Evolutionary conservation across 2,113 vertebrate genomes (phyloP), one percentile per base, ranked within the genome.

Genomic region (Caranx melampygus): DNA sequence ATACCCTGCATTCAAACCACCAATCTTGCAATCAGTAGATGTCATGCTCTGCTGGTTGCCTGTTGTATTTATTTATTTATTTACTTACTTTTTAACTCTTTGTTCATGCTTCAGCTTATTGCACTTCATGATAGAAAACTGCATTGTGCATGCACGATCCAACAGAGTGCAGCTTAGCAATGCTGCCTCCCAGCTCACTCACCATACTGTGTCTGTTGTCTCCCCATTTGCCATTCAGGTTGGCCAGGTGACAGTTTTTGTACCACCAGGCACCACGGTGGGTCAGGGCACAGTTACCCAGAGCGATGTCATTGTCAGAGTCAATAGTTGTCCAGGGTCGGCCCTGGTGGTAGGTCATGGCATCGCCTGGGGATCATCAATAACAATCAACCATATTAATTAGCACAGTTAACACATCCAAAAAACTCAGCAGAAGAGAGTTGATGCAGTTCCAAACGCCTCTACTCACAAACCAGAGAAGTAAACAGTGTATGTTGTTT

Each of bases 191-290:
- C 3, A 42, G 44, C 26, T 49, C 18, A 88, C 96, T 93, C 92
- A 97, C 96, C 96, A 95, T 80, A 0, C 97, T 97, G 83, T 97
- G 96, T 49, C 93, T 95, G 84, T 31, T 94, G 89, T 97, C 96
- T 18, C 95, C 93, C 0, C 97, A 97, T 89, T 91, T 95, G 40
- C 96, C 95, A 0, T 94, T 98, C 71, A 96, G 95, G 86, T 96
- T 98, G 79, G 96, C 96, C 87, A 97, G 84, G 78, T 97, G 96
- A 89, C 97, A 98, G 93, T 97, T 97, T 88, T 96, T 97, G 88
- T 96, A 97, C 96, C 96, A 97, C 96, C 96, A 97, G 0, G 94
- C 94, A 0, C 97, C 95, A 0, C 95, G 95, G 72, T 97, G 97
- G 0, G 92, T 95, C 61, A 97, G 86, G 21, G 96, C 96, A 63